phyloP scores from a whole-genome alignment of 1,140 invertebrate species.

The Danaus melanippus region DNA sequence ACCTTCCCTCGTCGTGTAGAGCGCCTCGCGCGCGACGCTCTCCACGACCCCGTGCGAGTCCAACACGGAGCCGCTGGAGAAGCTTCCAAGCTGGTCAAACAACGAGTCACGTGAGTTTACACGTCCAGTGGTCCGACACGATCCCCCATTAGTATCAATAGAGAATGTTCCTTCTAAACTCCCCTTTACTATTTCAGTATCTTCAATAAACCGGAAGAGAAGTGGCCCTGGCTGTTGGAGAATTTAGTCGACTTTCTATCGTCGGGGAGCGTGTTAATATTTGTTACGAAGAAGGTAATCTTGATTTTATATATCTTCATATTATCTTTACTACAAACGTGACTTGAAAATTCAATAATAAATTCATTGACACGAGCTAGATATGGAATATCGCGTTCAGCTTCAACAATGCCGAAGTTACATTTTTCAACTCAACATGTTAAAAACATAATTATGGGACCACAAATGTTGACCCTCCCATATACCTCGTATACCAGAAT shows the following conservation, averaged over 20 bases:
- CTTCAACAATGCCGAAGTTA: too few relatives aligned
- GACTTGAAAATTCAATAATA: too few relatives aligned
- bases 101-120: conserved; percentile 77
- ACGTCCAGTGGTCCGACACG: neutral
- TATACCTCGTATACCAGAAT: too few relatives aligned
- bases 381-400: too few relatives aligned
- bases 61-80: conserved; percentile 94
- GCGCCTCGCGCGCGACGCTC: conserved; percentile 92
- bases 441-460: too few relatives aligned
- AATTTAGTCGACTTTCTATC: conserved; percentile 92
- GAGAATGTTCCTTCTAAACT: too few relatives aligned
- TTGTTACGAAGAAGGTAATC: conserved; percentile 95
- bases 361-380: too few relatives aligned
- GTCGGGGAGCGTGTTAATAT: conserved; percentile 93
- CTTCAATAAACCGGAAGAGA: conserved; percentile 85
- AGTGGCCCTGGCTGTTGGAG: conserved; percentile 93
- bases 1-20: conserved; percentile 97
- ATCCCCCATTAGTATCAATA: too few relatives aligned
- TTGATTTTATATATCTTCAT: neutral
- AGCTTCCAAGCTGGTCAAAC: conserved; percentile 95
- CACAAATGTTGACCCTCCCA: too few relatives aligned
- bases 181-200: conserved; percentile 67
- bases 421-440: too few relatives aligned
- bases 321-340: too few relatives aligned
- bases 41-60: conserved; percentile 94